A percentile compares a stretch with the other conserved stretches of the same genome.
Evolutionary conservation across 1,140 invertebrate species (phyloP).

Genomic region (Delia radicum): DNA sequence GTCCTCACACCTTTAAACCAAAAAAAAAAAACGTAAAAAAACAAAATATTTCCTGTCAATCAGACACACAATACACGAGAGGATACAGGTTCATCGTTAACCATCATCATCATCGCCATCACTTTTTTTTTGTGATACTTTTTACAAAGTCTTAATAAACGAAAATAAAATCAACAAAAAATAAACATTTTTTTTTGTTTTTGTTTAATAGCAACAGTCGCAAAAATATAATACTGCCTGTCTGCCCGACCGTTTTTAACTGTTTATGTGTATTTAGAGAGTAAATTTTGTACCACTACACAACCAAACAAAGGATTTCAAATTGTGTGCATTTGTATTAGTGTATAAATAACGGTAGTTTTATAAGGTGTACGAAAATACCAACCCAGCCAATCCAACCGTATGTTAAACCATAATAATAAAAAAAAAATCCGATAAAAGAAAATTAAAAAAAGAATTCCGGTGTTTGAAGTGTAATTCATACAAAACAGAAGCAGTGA

Average conservation of each 20-base stretch:
- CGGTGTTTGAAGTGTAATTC: neutral
- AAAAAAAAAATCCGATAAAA: neutral
- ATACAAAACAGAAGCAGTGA: neutral
- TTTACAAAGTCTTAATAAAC: neutral
- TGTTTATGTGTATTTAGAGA: neutral
- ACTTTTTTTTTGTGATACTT: neutral
- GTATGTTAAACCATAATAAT: neutral
- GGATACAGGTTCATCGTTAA: neutral
- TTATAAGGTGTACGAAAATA: neutral
- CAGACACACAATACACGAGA: neutral
- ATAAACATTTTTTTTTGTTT: conserved; percentile 3
- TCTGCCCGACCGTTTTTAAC: neutral
- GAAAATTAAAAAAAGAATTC: neutral
- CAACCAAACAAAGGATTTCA: neutral
- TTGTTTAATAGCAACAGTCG: conserved; percentile 16
- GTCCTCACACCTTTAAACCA: neutral
- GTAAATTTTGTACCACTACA: neutral
- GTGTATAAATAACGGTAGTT: neutral
- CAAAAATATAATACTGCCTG: neutral
- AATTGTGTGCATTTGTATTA: neutral
- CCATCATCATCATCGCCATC: too few species aligned
- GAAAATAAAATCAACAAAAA: neutral
- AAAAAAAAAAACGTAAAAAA: neutral
- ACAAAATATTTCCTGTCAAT: neutral
- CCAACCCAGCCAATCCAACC: neutral